Base-by-base conservation (phyloP, 2,113 vertebrate genomes). In the Isichthys henryi region DNA sequence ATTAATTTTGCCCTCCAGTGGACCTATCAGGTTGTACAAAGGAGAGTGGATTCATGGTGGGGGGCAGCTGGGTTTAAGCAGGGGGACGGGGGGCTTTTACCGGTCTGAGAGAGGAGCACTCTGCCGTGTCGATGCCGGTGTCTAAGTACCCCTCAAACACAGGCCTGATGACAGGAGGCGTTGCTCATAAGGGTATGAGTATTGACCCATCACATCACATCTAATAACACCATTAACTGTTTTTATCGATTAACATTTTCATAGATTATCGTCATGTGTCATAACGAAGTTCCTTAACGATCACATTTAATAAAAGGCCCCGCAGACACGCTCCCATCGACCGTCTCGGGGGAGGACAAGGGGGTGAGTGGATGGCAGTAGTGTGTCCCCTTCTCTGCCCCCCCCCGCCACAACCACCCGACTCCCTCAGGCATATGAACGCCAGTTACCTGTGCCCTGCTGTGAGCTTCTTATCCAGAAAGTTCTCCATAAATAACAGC, bases 1-100 rank as follows among this genome's bases (percentile, higher is more conserved):
- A 99, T 99, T 99, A 99, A 99, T 99, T 99, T 99, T 99, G 98
- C 98, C 98, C 98, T 99, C 98, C 98, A 99, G 97, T 99, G 98
- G 98, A 98, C 98, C 98, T 99, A 99, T 98, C 97, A 98, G 97
- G 96, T 96, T 97, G 96, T 97, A 98, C 97, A 98, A 98, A 98
- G 96, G 95, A 95, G 96, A 96, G 95, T 45, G 82, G 95, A 90
- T 87, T 91, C 91, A 89, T 91, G 87, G 46, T 43, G 48, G 91
- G 91, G 93, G 97, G 96, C 94, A 95, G 96, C 96, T 95, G 95
- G 95, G 95, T 97, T 97, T 97, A 97, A 97, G 97, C 96, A 96
- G 96, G 96, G 96, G 96, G 98, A 98, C 97, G 96, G 98, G 97
- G 70, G 35, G 74, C 74, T 80, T 98, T 98, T 98, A 97, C 97